These are phyloP conservation scores for Embiotoca jacksoni DNA, from an alignment of 2,113 vertebrate species.

Conservation along the genomic window DNA sequence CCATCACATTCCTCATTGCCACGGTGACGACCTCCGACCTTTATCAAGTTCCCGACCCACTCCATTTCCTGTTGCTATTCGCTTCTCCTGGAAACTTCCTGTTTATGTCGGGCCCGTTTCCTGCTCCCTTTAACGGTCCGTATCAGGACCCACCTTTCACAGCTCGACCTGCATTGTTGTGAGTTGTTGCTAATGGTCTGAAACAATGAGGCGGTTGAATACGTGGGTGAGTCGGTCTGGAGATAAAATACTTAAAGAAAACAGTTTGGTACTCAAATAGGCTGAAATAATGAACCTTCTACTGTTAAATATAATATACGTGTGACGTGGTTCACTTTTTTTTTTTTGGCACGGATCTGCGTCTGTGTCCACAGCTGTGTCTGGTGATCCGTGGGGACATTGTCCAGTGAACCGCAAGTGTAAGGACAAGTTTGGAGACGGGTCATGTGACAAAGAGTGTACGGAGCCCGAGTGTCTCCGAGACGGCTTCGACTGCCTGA, in stretches of 20 bases:
- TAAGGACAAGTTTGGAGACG: conserved; percentile 85
- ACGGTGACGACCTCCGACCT: conserved; percentile 73
- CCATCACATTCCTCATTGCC: conserved; percentile 75
- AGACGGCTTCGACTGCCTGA: conserved; percentile 90
- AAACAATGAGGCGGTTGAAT: conserved; percentile 66
- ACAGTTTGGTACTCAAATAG: conserved; percentile 1
- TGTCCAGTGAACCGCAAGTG: conserved; percentile 83
- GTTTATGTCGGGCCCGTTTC: conserved; percentile 83
- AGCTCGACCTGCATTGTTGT: conserved; percentile 66
- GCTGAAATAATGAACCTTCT: neutral
- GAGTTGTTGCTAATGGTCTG: conserved; percentile 52
- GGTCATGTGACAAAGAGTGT: conserved; percentile 86
- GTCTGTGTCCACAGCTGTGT: conserved; percentile 65
- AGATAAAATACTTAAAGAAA: conserved; percentile 32
- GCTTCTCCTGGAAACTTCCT: conserved; percentile 84
- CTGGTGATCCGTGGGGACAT: conserved; percentile 85
- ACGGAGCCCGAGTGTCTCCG: conserved; percentile 84
- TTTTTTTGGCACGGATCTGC: too few species aligned
- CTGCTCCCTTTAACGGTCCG: conserved; percentile 70
- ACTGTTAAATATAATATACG: too few species aligned
- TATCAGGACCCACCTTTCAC: conserved; percentile 59
- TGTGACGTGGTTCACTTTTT: too few species aligned
- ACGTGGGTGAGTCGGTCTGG: conserved; percentile 22
- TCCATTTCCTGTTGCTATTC: conserved; percentile 84
- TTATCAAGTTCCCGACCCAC: conserved; percentile 73